Evolutionary conservation across 2,888 invertebrate genomes (phyloP).

Genomic region (Rhimphoctona megacephalus): DNA sequence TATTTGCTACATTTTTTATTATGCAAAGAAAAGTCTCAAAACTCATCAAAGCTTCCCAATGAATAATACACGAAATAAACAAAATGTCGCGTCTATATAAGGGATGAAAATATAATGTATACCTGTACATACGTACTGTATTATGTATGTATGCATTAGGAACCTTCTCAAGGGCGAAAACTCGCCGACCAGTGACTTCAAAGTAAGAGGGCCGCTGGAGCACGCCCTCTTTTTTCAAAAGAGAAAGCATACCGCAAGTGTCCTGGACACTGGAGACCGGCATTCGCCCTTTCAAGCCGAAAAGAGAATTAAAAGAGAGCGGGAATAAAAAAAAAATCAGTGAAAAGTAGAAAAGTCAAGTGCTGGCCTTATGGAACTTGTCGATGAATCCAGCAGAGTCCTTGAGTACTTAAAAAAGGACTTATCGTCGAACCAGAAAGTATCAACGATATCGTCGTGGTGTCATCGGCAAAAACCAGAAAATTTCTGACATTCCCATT

Average conservation of each 20-base stretch:
- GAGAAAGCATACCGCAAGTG: conserved; percentile 49
- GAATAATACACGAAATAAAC: conserved; percentile 5
- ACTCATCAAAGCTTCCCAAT: conserved; percentile 2
- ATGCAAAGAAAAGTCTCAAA: neutral
- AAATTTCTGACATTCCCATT: neutral
- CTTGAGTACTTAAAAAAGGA: conserved; percentile 24
- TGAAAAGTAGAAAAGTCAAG: conserved; percentile 61
- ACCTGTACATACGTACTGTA: conserved; percentile 4
- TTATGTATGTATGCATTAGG: conserved; percentile 29
- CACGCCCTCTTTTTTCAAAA: conserved; percentile 41
- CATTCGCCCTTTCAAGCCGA: conserved; percentile 32
- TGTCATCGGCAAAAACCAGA: conserved; percentile 49
- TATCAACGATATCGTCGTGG: conserved; percentile 42
- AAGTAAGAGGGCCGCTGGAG: conserved; percentile 67
- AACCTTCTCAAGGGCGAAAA: conserved; percentile 56
- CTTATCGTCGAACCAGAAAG: conserved; percentile 40
- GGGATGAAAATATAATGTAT: neutral
- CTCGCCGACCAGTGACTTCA: conserved; percentile 70
- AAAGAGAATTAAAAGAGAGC: conserved; percentile 47
- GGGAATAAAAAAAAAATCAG: conserved; percentile 39
- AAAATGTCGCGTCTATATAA: conserved; percentile 1
- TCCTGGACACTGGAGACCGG: conserved; percentile 33
- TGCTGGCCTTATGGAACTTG: conserved; percentile 71
- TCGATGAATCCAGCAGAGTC: conserved; percentile 56
- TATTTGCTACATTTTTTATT: neutral